Base-by-base conservation (phyloP, 35 echinoderm and acorn worm genomes). In the Nesometra sesokonis region DNA sequence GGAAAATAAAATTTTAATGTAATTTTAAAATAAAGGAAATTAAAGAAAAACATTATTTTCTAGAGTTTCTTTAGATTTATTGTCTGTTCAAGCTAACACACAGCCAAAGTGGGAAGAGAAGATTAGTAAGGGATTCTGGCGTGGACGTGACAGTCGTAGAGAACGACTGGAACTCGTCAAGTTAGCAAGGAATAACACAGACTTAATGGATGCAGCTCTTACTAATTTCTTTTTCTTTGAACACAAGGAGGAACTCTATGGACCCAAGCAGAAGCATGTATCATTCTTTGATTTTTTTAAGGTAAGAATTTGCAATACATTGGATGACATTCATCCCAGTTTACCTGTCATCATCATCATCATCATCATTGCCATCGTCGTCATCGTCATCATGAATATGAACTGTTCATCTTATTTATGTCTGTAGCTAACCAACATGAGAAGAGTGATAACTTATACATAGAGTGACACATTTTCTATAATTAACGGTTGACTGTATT, bases 221-320 rank as follows among this genome's bases (percentile, higher is more conserved):
- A 97, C 95, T 5, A 97, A 97, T 77, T 99, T 94, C 77, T 91
- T 99, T 57, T 91, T 99, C 84, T 94, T 94, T 78, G 57, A 86
- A 32, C 77, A 87, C 32, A 88, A 99, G 27, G 92, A 94, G 46
- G 93, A 87, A 47, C 52, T 89, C 4, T 97, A 94, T 86, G 96
- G 96, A 4, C 96, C 92, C n/a, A 99, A 99, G 76, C 92, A 94
- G 52, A 88, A 91, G 38, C 96, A 99, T 47, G 85, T 99, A 32
- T 99, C 92, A 35, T 97, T 99, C 93, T 99, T 94, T 92, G 96
- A 94, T 81, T 94, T 99, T 77, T 99, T 99, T 52, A 99, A 99
- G 81, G 96, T 97, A 80, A 89, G 86, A 31, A 35, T 84, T n/a
- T n/a, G n/a, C n/a, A n/a, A n/a, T n/a, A n/a, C n/a, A n/a, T n/a